Percentiles rank a stretch among this genome's conserved stretches.
phyloP scores from a whole-genome alignment of 2,113 vertebrate genomes.

The Malaclemys terrapin region DNA sequence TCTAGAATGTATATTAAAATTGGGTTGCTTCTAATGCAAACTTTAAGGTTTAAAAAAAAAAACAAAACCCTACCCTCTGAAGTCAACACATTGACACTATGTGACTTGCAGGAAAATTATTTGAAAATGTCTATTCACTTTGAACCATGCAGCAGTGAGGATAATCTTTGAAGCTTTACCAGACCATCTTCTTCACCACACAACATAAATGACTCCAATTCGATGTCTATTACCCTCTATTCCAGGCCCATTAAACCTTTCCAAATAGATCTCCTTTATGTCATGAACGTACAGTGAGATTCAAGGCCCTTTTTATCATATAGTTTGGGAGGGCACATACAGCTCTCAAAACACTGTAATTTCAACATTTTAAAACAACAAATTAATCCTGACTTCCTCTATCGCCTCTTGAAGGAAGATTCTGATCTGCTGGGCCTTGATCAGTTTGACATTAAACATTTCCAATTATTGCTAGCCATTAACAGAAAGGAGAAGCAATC shows the following conservation, averaged over 20 bases:
- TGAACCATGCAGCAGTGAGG: neutral
- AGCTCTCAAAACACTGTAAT: conserved; percentile 65
- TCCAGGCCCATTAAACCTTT: conserved; percentile 75
- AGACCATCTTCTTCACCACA: conserved; percentile 2
- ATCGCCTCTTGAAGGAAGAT: conserved; percentile 43
- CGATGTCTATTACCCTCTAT: conserved; percentile 73
- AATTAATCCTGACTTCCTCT: conserved; percentile 69
- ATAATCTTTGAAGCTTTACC: conserved; percentile 64
- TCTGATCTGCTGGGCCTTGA: conserved; percentile 58
- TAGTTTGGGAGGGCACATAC: conserved; percentile 45
- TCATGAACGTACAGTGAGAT: conserved; percentile 42
- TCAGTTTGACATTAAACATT: conserved; percentile 46
- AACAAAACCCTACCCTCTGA: neutral
- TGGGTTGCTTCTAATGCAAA: fast-evolving
- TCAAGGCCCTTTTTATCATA: conserved; percentile 73
- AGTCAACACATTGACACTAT: neutral
- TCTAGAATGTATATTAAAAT: neutral
- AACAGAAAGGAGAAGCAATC: conserved; percentile 42
- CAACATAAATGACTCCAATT: conserved; percentile 76
- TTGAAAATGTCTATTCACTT: conserved; percentile 35
- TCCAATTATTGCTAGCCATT: conserved; percentile 60
- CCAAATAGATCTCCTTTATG: conserved; percentile 76
- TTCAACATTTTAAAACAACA: conserved; percentile 76
- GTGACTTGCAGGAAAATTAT: neutral
- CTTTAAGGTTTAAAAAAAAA: neutral